Evolutionary conservation across 1,140 invertebrate species (phyloP), one percentile per base, ranked within the genome.

Genomic region (Diorhabda elongata): DNA sequence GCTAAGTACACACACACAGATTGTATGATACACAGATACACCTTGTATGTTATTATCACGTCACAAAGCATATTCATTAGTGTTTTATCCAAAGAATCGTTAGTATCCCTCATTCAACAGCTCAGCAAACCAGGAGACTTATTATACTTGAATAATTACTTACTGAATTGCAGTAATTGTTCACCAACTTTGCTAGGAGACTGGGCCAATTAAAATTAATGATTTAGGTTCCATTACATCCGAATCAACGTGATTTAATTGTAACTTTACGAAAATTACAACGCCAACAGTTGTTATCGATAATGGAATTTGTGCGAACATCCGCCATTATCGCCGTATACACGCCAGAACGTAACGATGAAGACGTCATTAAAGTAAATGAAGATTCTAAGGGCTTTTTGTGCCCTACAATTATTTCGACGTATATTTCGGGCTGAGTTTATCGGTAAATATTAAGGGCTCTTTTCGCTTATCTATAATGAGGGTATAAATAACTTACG

Each of bases 131-230:
- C 47, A 52, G 47, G 47, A 6, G 47, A 52, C 47, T 52, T 52
- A 52, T 52, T 52, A 52, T 52, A 52, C 47, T 52, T 52, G 66
- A 69, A 64, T 74, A 74, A 74, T 74, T 72, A 74, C 70, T 74
- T 65, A 45, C 63, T 69, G 67, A 74, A 72, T 70, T 68, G 65
- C 66, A 66, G 67, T 74, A 74, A 74, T 74, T 74, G 69, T 69
- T 71, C 68, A 66, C 61, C 69, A 70, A 74, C 68, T 70, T 66
- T 64, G 71, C 70, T 74, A 74, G 73, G 64, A 71, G 64, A 70
- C 69, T 74, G 67, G 67, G 68, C 71, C 73, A 74, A 74, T 74
- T 74, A 74, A 74, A 74, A 73, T 74, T 74, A 74, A 74, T 74
- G 73, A 74, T 72, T 74, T 66, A 68, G 73, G 68, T 74, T 74